These are phyloP conservation scores for Allobates femoralis DNA, from an alignment of 2,797 vertebrate genomes.

Conservation along the genomic window DNA sequence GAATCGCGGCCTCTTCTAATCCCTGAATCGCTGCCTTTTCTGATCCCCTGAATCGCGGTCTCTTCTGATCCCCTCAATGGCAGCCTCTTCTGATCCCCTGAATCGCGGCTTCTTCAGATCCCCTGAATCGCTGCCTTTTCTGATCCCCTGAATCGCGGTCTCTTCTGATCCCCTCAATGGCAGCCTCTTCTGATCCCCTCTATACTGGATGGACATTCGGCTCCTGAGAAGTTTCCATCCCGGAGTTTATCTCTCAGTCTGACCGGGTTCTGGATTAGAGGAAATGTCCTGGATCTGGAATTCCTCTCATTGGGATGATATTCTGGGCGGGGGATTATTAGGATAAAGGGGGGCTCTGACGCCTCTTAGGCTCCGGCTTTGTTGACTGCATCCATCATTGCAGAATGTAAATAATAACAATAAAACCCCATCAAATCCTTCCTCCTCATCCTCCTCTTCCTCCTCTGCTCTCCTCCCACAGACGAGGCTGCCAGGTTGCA, in stretches of 20 bases:
- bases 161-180: no score
- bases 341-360: neutral
- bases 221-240: neutral
- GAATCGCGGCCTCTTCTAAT: neutral
- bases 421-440: slow-evolving; percentile 15
- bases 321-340: neutral
- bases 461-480: slow-evolving; percentile 30
- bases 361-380: neutral
- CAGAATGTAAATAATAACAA: slow-evolving; percentile 17
- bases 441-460: neutral
- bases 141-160: neutral
- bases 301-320: neutral
- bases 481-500: slow-evolving; percentile 43
- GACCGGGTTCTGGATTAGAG: neutral
- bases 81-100: neutral
- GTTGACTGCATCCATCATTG: neutral
- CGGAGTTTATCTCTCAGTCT: neutral
- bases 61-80: no score
- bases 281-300: neutral
- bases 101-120: neutral
- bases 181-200: neutral
- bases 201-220: neutral
- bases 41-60: neutral
- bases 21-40: neutral
- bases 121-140: neutral